Conservation (phyloP, 1,140 invertebrate species). For the Drosophila cardini region DNA sequence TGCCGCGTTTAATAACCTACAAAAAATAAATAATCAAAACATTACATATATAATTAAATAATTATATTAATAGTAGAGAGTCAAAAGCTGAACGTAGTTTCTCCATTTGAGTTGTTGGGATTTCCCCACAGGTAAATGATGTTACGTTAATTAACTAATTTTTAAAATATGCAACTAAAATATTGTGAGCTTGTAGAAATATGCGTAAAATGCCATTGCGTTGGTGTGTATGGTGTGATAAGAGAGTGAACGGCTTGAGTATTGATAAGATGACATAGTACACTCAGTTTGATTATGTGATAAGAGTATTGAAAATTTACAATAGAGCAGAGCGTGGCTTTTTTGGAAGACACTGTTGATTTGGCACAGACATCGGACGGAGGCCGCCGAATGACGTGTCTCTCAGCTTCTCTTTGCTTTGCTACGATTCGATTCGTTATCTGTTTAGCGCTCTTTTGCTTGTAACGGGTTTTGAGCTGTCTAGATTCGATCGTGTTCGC, state of each 20-base stretch:
- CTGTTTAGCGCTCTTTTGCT: conserved; percentile 28
- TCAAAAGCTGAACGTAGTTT: no score
- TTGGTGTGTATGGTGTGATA: conserved; percentile 14
- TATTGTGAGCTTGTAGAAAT: background rate
- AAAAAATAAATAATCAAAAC: background rate
- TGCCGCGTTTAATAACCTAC: conserved; percentile 95
- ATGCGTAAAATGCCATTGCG: background rate
- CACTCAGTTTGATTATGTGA: conserved; percentile 55
- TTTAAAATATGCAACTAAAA: no score
- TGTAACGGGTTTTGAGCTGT: conserved; percentile 68
- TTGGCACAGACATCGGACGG: conserved; percentile 47
- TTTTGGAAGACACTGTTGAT: conserved; percentile 55
- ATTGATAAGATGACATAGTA: conserved; percentile 39
- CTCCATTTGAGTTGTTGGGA: background rate
- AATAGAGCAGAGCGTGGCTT: conserved; percentile 66
- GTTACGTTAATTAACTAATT: background rate
- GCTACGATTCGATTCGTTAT: conserved; percentile 46
- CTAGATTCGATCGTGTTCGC: conserved; percentile 38
- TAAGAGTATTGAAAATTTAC: conserved; percentile 57
- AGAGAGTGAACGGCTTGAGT: conserved; percentile 17
- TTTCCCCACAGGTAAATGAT: background rate
- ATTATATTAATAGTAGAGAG: no score
- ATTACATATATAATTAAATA: background rate
- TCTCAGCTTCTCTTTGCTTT: conserved; percentile 52
- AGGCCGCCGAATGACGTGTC: conserved; percentile 59